Base-by-base conservation (phyloP, 2,113 vertebrate genomes). In the Triplophysa rosa region DNA sequence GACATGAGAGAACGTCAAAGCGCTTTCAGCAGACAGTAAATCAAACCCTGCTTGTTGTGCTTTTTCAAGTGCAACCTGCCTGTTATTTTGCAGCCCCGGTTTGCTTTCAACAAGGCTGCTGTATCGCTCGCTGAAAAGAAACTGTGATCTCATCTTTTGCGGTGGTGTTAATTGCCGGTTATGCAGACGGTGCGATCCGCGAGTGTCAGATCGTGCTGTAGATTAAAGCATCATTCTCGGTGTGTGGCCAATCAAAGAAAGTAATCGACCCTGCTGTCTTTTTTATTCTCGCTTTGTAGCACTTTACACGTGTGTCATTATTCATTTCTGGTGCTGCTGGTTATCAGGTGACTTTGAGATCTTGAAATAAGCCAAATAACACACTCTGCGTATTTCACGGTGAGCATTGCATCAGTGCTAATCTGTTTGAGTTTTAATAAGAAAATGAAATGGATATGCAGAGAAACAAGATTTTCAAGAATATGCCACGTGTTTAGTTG, bases 111-210 rank as follows among this genome's bases (percentile, higher is more conserved):
- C 63, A 67, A 56, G 59, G 19, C 10, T 62, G 42, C 13, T 4
- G 49, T 75, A 37, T 74, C 69, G 59, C 70, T 62, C 19, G 42
- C 23, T 75, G 65, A 70, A 80, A 83, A 23, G 63, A 79, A 79
- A 40, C 67, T 17, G 66, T 79, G 54, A 68, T n/a, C 52, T 67
- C 69, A 24, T 29, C 68, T 47, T 63, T 17, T 67, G 61, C 19
- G 5, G 6, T 19, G 29, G 67, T 26, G 65, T 77, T 77, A 68
- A 73, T 66, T 47, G 45, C 33, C 13, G 52, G 58, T 67, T 58
- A 23, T 59, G 65, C 29, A 66, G 76, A 73, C 19, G 13, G 0
- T 4, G 17, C 4, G 29, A 47, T 67, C 47, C 3, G 14, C 52
- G 13, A 42, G 26, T 82, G 76, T 73, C 68, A 62, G 37, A 63